These are phyloP conservation scores for Agrotis puta DNA, from an alignment of 2,888 invertebrate genomes.

Conservation along the genomic window DNA sequence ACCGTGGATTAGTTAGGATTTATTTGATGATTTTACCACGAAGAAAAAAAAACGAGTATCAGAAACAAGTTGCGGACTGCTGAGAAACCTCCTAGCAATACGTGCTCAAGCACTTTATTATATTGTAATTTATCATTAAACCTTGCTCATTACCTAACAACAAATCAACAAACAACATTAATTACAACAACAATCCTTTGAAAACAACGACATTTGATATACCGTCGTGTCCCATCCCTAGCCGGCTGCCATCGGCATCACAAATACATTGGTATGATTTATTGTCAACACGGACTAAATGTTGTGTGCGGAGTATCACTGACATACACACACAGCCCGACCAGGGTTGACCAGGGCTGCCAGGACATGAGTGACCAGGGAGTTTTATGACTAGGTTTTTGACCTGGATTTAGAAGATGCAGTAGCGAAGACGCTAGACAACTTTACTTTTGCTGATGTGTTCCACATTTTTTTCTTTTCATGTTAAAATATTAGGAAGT, in stretches of 20 bases:
- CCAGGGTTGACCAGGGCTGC: conserved; percentile 45
- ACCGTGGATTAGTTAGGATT: too few species aligned
- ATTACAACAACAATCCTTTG: not conserved
- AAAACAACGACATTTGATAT: conserved; percentile 28
- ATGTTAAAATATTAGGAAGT: too few species aligned
- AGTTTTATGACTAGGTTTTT: not conserved
- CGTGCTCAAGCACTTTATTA: too few species aligned
- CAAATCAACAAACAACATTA: conserved; percentile 8
- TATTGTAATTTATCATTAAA: not conserved
- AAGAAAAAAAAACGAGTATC: too few species aligned
- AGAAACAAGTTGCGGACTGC: too few species aligned
- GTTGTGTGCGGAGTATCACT: conserved; percentile 86
- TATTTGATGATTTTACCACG: too few species aligned
- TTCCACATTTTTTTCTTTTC: too few species aligned
- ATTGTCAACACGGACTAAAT: conserved; percentile 87
- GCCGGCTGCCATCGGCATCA: conserved; percentile 80
- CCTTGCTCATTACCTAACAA: not conserved
- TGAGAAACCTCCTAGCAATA: too few species aligned
- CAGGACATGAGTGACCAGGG: not conserved
- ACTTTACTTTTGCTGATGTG: not conserved
- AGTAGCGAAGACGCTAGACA: not conserved
- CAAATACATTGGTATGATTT: conserved; percentile 91
- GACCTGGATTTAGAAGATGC: not conserved
- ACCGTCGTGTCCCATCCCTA: conserved; percentile 36
- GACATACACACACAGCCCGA: conserved; percentile 71